Percentiles rank a stretch among this genome's conserved stretches.
Evolutionary conservation across 2,888 invertebrate genomes (phyloP).

Genomic region (Prenolepis imparis): DNA sequence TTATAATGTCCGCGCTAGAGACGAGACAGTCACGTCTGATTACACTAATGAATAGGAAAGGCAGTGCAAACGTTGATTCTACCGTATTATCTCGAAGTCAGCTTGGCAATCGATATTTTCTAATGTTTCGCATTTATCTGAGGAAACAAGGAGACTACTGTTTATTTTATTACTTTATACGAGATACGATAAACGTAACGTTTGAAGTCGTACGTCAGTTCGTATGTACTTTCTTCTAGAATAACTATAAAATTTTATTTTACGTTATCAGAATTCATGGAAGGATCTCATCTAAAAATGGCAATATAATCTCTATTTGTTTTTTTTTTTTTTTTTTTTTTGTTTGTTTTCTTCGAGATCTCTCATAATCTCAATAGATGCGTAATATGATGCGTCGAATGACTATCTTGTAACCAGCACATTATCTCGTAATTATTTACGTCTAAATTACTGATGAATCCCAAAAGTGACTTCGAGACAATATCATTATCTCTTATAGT

Average conservation of each 20-base stretch:
- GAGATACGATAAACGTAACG: background rate
- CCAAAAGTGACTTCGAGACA: slow-evolving; percentile 47
- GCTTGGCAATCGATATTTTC: slow-evolving; percentile 10
- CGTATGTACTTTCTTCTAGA: slow-evolving; percentile 2
- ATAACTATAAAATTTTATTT: slow-evolving; percentile 10
- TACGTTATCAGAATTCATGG: background rate
- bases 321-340: no score
- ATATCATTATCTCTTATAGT: slow-evolving; percentile 45
- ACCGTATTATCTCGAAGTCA: slow-evolving; percentile 65
- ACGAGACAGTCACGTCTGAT: slow-evolving; percentile 72
- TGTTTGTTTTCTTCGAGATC: background rate
- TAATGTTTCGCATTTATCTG: background rate
- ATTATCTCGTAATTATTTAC: background rate
- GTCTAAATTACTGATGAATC: slow-evolving; percentile 1
- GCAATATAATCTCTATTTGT: background rate
- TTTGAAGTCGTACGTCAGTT: background rate
- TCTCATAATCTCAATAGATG: background rate
- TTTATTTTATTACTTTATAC: background rate
- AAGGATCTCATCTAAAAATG: background rate
- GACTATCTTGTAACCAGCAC: background rate
- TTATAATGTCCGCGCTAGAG: slow-evolving; percentile 64
- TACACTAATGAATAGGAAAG: slow-evolving; percentile 77
- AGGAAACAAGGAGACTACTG: background rate
- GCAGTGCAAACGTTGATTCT: slow-evolving; percentile 82
- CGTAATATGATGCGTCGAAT: background rate